Conservation (phyloP, 1,140 invertebrate genomes). For the Magallana ariakensis region DNA sequence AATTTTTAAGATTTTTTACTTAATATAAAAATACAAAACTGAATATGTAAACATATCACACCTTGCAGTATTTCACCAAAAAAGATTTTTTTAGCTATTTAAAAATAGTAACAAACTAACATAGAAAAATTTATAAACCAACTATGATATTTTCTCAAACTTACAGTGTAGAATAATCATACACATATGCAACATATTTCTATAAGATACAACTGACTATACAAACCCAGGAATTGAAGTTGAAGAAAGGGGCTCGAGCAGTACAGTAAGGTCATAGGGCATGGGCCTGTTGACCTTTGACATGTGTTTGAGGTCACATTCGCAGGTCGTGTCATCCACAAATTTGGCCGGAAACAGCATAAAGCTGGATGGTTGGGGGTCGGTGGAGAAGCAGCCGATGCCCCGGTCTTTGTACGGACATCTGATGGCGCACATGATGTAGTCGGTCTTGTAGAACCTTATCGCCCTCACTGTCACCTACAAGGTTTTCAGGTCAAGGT, state of each 20-base stretch:
- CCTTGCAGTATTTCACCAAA: no score
- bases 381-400: constrained; percentile 44
- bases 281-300: constrained; percentile 35
- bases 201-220: no score
- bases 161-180: no score
- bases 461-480: constrained; percentile 38
- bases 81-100: no score
- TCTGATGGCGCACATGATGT: constrained; percentile 31
- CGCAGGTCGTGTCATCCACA: not conserved
- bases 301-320: constrained; percentile 43
- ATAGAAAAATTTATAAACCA: no score
- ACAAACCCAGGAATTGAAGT: constrained; percentile 22
- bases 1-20: no score
- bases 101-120: no score
- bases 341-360: constrained; percentile 24
- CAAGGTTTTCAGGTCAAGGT: not conserved
- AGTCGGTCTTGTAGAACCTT: constrained; percentile 9
- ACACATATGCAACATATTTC: no score
- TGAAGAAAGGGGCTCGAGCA: constrained; percentile 16
- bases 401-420: constrained; percentile 25
- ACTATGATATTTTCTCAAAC: no score
- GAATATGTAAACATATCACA: no score
- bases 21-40: no score
- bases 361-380: constrained; percentile 12
- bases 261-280: constrained; percentile 40